phyloP scores from a whole-genome alignment of 2,888 invertebrate genomes.

The Miltochrista miniata region DNA sequence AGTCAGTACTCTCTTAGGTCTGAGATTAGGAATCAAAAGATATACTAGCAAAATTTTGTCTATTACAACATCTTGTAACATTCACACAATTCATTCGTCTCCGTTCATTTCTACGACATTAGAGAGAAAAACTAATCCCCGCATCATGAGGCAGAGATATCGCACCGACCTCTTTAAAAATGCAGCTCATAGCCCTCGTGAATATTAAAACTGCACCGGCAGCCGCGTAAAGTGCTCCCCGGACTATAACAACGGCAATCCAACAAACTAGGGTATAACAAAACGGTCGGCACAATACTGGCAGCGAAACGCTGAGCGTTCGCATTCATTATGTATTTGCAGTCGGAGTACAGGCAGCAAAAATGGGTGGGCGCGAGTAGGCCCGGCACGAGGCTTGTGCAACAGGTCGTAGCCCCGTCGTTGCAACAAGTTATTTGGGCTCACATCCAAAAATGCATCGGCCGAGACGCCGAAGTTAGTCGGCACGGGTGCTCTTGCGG shows the following conservation, averaged over 20 bases:
- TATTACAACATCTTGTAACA: no score
- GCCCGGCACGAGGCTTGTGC: conserved; percentile 59
- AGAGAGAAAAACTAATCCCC: conserved; percentile 23
- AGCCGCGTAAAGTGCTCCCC: conserved; percentile 53
- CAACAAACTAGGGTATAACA: conserved; percentile 54
- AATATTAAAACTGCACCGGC: conserved; percentile 51
- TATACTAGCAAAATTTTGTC: neutral
- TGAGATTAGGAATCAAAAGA: neutral
- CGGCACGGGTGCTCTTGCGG: conserved; percentile 47
- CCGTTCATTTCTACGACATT: conserved; percentile 18
- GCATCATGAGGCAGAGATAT: conserved; percentile 10
- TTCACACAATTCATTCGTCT: neutral
- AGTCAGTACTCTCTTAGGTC: no score
- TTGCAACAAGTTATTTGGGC: conserved; percentile 82
- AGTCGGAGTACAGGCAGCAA: conserved; percentile 69
- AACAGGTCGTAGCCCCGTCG: conserved; percentile 72
- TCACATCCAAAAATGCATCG: conserved; percentile 82
- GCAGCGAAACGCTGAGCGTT: conserved; percentile 59
- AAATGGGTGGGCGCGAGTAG: conserved; percentile 63
- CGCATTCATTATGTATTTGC: conserved; percentile 81
- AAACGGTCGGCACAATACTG: conserved; percentile 62
- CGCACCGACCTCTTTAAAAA: conserved; percentile 37
- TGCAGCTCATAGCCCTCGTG: conserved; percentile 41
- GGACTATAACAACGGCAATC: conserved; percentile 50
- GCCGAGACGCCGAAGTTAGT: conserved; percentile 64